A percentile compares a stretch with the other conserved stretches of the same genome.
Conservation (phyloP, 2,888 invertebrate species). For the Tetanocera ferruginea region DNA sequence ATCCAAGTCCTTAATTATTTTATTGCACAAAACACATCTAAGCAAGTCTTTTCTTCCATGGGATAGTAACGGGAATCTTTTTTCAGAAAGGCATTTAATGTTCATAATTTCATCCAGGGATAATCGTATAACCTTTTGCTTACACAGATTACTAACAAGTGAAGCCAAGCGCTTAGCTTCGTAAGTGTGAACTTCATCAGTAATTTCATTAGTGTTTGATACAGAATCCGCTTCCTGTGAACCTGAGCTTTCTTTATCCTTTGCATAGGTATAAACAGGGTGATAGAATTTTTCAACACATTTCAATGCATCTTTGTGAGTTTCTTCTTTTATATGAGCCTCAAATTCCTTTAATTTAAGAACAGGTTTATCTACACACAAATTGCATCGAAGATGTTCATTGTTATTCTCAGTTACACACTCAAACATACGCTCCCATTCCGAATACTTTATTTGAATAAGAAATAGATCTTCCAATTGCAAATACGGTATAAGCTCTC, state of each 20-base stretch:
- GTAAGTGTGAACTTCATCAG: neutral
- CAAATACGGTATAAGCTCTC: slow-evolving; percentile 40
- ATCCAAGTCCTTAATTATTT: slow-evolving; percentile 16
- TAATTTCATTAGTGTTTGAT: neutral
- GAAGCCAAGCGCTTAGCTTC: slow-evolving; percentile 14
- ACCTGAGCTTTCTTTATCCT: slow-evolving; percentile 30
- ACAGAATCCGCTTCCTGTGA: slow-evolving; percentile 16
- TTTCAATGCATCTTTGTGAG: slow-evolving; percentile 36
- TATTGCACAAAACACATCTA: slow-evolving; percentile 21
- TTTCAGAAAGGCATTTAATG: neutral
- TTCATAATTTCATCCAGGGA: slow-evolving; percentile 18
- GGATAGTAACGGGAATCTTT: neutral
- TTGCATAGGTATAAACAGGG: slow-evolving; percentile 50
- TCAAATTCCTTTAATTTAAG: slow-evolving; percentile 36
- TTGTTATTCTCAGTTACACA: neutral
- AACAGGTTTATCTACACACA: slow-evolving; percentile 36
- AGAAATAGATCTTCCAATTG: slow-evolving; percentile 39
- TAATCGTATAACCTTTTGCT: neutral
- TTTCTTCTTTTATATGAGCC: slow-evolving; percentile 38
- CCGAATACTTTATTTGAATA: slow-evolving; percentile 34
- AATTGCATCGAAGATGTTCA: slow-evolving; percentile 25
- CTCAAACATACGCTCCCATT: slow-evolving; percentile 38
- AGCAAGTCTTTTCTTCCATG: neutral
- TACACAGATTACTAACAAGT: neutral
- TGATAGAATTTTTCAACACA: slow-evolving; percentile 48